Base-by-base conservation (phyloP, 2,888 invertebrate genomes). In the Oxystoma pomonae region DNA sequence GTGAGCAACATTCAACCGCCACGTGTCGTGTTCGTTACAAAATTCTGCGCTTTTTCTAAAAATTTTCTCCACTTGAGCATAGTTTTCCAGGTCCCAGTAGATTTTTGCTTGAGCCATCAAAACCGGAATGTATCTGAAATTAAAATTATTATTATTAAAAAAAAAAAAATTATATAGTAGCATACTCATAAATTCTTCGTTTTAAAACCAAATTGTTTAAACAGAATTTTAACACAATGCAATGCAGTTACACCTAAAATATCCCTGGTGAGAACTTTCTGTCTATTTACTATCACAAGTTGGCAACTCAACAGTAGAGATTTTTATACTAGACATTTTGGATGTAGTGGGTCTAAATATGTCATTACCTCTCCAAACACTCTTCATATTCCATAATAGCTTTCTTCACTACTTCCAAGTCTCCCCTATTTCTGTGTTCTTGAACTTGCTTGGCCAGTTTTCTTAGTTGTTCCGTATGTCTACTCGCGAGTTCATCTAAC, bases 71-170 rank as follows among this genome's bases (percentile, higher is more conserved):
- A 99, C 98, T 76, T 97, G 95, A 1, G 88, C 85, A 75, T 98
- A 99, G 77, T 98, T 96, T 76, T 95, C 95, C 78, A 92, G 86
- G 69, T 98, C 96, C 98, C 99, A 99, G 76, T 95, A 96, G 69
- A 99, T 95, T 84, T 97, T 98, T 1, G 98, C 98, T 80, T 99
- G 96, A 0, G 97, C 96, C 98, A 99, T 98, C n/a, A 98, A 85
- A 0, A 98, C 96, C 0, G 99, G 98, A 66, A 99, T 90, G 75
- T 97, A 98, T 72, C 95, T 72, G 51, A 53, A 66, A 62, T n/a
- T 55, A 61, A 52, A 62, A 16, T n/a, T n/a, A n/a, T n/a, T n/a
- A n/a, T n/a, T n/a, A n/a, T n/a, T n/a, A n/a, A n/a, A n/a, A n/a
- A n/a, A n/a, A n/a, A n/a, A n/a, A n/a, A n/a, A n/a, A n/a, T n/a